A percentile compares a stretch with the other conserved stretches of the same genome.
Conservation (phyloP, 2,888 invertebrate genomes). For the Drosophila meridiana region DNA sequence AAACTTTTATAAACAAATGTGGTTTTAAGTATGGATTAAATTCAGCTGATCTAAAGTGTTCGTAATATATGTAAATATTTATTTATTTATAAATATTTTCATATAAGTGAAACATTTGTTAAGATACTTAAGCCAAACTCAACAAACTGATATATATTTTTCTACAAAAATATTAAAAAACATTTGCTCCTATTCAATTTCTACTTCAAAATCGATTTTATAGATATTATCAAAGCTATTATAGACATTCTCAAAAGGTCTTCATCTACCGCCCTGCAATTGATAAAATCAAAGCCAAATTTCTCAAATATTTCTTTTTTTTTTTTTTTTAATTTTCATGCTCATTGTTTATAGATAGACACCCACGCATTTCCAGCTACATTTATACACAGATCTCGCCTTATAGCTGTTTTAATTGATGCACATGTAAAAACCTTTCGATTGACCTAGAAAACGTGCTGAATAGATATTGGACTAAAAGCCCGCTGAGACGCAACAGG, state of each 20-base stretch:
- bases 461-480: conserved; percentile 53
- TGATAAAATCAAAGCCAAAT: background rate
- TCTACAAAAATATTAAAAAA: no score
- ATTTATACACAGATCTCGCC: conserved; percentile 7
- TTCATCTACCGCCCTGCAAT: background rate
- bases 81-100: no score
- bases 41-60: no score
- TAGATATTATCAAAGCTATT: background rate
- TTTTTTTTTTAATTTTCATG: background rate
- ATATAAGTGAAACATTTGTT: no score
- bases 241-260: background rate
- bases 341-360: conserved; percentile 1
- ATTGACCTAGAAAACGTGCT: conserved; percentile 66
- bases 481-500: conserved; percentile 73
- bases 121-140: no score
- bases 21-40: no score
- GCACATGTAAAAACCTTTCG: conserved; percentile 58
- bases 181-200: background rate
- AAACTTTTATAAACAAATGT: no score
- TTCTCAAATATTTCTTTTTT: conserved; percentile 8
- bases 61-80: no score
- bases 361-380: conserved; percentile 2
- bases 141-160: no score
- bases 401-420: conserved; percentile 62
- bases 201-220: background rate